phyloP scores from a whole-genome alignment of 2,797 vertebrate species.

The Garrulus glandarius region DNA sequence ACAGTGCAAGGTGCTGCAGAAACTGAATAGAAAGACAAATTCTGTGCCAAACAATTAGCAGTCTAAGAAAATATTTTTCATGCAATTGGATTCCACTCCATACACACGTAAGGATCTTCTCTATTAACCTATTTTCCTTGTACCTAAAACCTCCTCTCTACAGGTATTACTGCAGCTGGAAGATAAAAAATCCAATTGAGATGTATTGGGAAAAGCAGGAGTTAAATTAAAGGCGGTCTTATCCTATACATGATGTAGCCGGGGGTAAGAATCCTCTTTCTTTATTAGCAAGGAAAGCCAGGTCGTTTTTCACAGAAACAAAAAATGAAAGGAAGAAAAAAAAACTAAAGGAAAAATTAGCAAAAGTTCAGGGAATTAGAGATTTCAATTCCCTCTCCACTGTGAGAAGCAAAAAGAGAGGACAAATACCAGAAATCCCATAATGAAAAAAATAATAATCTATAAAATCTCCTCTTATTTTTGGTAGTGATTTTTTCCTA shows the following conservation, averaged over 20 bases:
- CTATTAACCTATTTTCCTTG: not conserved
- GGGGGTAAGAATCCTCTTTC: not conserved
- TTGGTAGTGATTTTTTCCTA: conserved; percentile 25
- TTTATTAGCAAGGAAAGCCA: not conserved
- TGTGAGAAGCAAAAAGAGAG: not conserved
- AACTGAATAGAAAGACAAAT: not conserved
- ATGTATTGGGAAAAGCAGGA: not conserved
- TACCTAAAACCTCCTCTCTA: not conserved
- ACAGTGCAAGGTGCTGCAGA: not conserved
- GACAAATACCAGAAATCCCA: not conserved
- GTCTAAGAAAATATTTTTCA: not conserved
- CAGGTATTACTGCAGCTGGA: not conserved
- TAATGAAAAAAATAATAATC: not conserved
- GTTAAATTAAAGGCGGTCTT: not conserved
- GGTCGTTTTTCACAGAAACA: not conserved
- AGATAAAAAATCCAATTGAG: not conserved
- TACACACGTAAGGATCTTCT: not conserved
- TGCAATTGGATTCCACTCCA: not conserved
- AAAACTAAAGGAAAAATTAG: not conserved
- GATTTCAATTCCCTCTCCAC: not conserved
- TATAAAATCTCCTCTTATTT: conserved; percentile 15
- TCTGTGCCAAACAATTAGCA: not conserved
- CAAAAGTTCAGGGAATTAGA: not conserved
- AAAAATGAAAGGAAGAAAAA: not conserved
- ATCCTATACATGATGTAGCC: not conserved